phyloP scores from a whole-genome alignment of 2,888 invertebrate species.

The Eupithecia subumbrata region DNA sequence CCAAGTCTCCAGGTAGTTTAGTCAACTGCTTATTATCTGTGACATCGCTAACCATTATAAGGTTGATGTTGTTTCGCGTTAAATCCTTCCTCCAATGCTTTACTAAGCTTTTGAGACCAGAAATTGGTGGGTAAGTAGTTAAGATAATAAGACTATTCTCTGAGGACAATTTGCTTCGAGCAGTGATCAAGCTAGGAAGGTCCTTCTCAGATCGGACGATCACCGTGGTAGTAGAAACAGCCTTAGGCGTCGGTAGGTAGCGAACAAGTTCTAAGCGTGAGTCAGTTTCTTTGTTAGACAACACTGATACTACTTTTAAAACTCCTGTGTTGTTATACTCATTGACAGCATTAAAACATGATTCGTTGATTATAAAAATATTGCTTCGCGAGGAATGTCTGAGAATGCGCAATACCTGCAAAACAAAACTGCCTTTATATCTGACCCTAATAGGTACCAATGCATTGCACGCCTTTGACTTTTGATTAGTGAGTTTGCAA shows the following conservation, averaged over 20 bases:
- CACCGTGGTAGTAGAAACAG: constrained; percentile 33
- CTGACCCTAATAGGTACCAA: background rate
- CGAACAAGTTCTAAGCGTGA: constrained; percentile 44
- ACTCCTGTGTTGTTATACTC: background rate
- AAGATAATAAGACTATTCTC: constrained; percentile 46
- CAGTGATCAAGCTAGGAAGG: constrained; percentile 39
- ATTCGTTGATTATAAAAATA: constrained; percentile 28
- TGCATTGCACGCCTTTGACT: background rate
- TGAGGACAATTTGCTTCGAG: constrained; percentile 35
- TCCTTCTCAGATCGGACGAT: constrained; percentile 45
- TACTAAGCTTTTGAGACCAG: constrained; percentile 47
- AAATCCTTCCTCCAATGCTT: constrained; percentile 47
- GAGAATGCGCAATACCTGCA: constrained; percentile 27
- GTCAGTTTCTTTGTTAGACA: constrained; percentile 24
- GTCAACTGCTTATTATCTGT: constrained; percentile 31
- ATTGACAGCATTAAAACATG: background rate
- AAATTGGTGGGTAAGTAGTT: constrained; percentile 45
- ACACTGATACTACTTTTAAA: constrained; percentile 22
- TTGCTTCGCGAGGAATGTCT: constrained; percentile 8
- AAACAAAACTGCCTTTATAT: constrained; percentile 10
- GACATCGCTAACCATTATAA: constrained; percentile 42
- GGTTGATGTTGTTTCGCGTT: constrained; percentile 41
- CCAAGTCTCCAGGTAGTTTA: constrained; percentile 41
- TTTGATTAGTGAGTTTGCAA: background rate
- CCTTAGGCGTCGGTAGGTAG: constrained; percentile 26